A percentile compares a stretch with the other conserved stretches of the same genome.
Conservation (phyloP, 2,113 vertebrate species). For the Mastomys coucha region DNA sequence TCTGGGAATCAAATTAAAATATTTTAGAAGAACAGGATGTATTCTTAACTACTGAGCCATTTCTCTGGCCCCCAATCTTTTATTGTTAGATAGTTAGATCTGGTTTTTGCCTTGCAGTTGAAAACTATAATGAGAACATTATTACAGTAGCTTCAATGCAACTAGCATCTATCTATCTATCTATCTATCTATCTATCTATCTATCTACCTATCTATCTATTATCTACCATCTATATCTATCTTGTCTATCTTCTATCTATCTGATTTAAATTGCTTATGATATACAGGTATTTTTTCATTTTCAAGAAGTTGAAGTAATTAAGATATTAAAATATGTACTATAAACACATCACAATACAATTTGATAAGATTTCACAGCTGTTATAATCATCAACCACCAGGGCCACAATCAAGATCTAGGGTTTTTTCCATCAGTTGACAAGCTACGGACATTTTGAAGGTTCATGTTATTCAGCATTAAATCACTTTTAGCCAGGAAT, state of each 20-base stretch:
- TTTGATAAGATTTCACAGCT: neutral
- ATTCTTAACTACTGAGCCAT: neutral
- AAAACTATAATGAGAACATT: neutral
- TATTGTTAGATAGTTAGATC: neutral
- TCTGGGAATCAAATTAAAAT: neutral
- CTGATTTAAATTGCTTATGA: neutral
- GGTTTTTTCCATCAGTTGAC: neutral
- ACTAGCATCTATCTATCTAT: neutral
- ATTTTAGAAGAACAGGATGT: neutral
- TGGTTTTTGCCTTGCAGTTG: neutral
- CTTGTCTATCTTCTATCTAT: no score
- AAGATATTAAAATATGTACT: neutral
- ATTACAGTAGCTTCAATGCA: neutral
- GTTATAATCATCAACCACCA: neutral
- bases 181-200: neutral
- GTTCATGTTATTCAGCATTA: neutral
- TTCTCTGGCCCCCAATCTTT: neutral
- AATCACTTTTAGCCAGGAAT: neutral
- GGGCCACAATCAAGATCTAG: neutral
- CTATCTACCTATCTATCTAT: neutral
- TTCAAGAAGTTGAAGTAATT: neutral
- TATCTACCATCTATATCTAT: no score
- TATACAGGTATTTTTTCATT: neutral
- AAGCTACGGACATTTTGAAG: neutral
- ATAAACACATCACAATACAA: neutral